Conservation (phyloP, 1,140 invertebrate species). For the Solenopsis invicta region DNA sequence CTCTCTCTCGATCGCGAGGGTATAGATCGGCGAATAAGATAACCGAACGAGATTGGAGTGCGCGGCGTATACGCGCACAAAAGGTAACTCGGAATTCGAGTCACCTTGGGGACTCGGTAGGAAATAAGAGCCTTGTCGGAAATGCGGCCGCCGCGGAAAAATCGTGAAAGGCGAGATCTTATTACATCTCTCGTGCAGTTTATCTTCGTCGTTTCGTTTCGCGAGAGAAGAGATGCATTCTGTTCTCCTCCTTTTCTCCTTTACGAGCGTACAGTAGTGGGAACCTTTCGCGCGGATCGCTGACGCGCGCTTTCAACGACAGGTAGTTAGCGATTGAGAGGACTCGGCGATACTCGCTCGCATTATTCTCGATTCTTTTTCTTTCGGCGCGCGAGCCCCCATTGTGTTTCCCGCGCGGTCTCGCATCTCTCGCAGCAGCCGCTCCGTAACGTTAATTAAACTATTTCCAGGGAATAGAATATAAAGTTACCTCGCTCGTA, state of each 20-base stretch:
- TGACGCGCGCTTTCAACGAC: slow-evolving; percentile 23
- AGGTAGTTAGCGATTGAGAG: slow-evolving; percentile 50
- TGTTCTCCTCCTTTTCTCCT: not conserved
- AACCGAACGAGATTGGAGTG: not conserved
- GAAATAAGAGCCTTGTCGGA: slow-evolving; percentile 24
- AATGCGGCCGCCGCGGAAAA: not conserved
- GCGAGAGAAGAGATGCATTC: slow-evolving; percentile 24
- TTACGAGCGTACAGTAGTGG: not conserved
- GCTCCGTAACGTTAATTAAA: slow-evolving; percentile 50
- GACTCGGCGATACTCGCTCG: slow-evolving; percentile 4
- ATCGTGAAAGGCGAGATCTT: slow-evolving; percentile 39
- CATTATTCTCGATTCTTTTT: slow-evolving; percentile 43
- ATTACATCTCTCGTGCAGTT: slow-evolving; percentile 41
- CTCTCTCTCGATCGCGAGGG: not conserved
- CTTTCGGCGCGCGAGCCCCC: slow-evolving; percentile 14
- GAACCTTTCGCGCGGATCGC: not conserved
- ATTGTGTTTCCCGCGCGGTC: slow-evolving; percentile 38
- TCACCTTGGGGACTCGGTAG: too few species aligned
- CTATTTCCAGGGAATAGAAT: slow-evolving; percentile 34
- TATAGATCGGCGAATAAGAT: not conserved
- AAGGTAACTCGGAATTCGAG: not conserved
- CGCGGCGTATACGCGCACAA: not conserved
- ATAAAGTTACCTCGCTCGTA: not conserved
- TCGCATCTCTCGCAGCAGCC: slow-evolving; percentile 15
- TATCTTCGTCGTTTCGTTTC: slow-evolving; percentile 24